Evolutionary conservation across 2,113 vertebrate species (phyloP).

Genomic region (Athene cunicularia): DNA sequence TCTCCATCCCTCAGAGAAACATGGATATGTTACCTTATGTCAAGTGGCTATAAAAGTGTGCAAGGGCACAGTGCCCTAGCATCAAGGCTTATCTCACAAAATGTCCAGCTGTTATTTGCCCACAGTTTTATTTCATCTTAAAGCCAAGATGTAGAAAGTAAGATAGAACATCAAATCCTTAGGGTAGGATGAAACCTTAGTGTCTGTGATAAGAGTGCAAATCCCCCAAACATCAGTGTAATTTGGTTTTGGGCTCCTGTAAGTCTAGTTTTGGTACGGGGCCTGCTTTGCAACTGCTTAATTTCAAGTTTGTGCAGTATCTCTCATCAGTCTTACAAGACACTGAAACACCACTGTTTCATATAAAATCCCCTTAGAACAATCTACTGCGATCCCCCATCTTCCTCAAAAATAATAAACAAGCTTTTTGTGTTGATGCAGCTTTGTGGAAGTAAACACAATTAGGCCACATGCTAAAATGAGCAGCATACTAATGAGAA

Average conservation of each 20-base stretch:
- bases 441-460: constrained; percentile 40
- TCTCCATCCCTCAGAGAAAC: neutral
- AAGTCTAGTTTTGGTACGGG: neutral
- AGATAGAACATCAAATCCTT: neutral
- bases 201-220: neutral
- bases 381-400: neutral
- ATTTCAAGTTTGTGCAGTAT: neutral
- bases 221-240: neutral
- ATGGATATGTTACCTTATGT: neutral
- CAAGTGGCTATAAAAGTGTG: neutral
- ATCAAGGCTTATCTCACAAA: neutral
- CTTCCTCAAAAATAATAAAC: constrained; percentile 2
- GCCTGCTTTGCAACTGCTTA: neutral
- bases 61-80: neutral
- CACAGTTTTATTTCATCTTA: neutral
- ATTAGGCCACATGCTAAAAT: constrained; percentile 28
- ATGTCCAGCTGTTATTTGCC: neutral
- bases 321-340: neutral
- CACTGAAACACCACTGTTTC: neutral
- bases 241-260: neutral
- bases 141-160: neutral
- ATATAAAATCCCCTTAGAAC: neutral
- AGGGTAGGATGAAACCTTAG: neutral
- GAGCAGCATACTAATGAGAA: constrained; percentile 20
- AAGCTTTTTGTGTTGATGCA: neutral